These are phyloP conservation scores for Chaetodon trifasciatus DNA, from an alignment of 2,797 vertebrate species.

Conservation along the genomic window DNA sequence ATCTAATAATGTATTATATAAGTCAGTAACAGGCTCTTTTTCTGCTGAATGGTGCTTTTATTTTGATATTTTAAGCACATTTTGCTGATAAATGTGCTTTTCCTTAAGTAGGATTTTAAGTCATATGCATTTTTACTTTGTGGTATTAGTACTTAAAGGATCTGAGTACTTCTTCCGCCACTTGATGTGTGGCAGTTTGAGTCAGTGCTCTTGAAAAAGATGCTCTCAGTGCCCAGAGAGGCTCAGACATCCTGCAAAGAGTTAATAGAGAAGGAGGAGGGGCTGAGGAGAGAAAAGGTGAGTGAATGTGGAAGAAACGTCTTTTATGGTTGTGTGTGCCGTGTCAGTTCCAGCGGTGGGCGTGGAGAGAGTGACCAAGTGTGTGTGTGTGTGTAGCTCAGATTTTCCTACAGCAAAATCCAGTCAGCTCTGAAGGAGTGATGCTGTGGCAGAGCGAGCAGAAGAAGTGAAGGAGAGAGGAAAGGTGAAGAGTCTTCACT, in stretches of 20 bases:
- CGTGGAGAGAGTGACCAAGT: slow-evolving; percentile 21
- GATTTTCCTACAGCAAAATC: slow-evolving; percentile 60
- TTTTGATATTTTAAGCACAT: background rate
- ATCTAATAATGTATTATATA: background rate
- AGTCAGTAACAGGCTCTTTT: background rate
- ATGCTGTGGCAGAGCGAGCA: slow-evolving; percentile 30
- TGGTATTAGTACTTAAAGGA: background rate
- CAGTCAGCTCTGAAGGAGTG: slow-evolving; percentile 29
- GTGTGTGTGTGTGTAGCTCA: slow-evolving; percentile 42
- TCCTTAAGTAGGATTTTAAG: background rate
- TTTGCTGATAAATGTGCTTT: background rate
- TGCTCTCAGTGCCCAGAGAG: background rate
- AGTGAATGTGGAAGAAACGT: slow-evolving; percentile 56
- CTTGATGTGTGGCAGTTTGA: slow-evolving; percentile 3
- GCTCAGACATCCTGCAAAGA: slow-evolving; percentile 35
- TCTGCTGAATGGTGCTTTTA: background rate
- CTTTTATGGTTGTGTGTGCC: slow-evolving; percentile 74
- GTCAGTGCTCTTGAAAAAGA: slow-evolving; percentile 3
- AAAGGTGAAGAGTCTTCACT: slow-evolving; percentile 3
- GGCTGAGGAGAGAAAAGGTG: slow-evolving; percentile 48
- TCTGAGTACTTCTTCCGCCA: background rate
- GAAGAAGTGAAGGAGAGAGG: slow-evolving; percentile 11
- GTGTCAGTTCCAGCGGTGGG: slow-evolving; percentile 60
- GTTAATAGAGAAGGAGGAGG: slow-evolving; percentile 26
- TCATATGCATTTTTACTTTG: background rate